Percentiles rank a stretch among this genome's conserved stretches.
Conservation (phyloP, 2,888 invertebrate species). For the Lepidochrysops patricia region DNA sequence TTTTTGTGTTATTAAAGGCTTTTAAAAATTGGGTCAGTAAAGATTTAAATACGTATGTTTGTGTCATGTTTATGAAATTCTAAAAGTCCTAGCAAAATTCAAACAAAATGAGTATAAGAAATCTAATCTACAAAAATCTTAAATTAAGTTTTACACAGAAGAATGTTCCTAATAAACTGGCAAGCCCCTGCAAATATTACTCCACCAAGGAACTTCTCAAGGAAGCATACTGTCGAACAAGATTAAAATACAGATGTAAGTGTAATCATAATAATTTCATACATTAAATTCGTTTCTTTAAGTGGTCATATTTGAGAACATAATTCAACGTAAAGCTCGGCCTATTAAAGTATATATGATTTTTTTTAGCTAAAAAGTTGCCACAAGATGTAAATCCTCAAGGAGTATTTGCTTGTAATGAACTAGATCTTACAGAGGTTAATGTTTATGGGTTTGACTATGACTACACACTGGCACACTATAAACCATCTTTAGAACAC, state of each 20-base stretch:
- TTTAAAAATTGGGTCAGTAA: not conserved
- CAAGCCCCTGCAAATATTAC: constrained; percentile 33
- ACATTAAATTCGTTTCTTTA: too few relatives aligned
- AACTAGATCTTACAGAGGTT: constrained; percentile 91
- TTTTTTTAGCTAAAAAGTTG: constrained; percentile 84
- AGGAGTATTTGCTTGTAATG: constrained; percentile 97
- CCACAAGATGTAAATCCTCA: constrained; percentile 89
- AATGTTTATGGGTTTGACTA: constrained; percentile 98
- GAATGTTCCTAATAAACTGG: constrained; percentile 29
- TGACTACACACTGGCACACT: constrained; percentile 97
- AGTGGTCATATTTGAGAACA: too few relatives aligned
- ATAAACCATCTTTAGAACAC: constrained; percentile 91
- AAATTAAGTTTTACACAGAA: constrained; percentile 35
- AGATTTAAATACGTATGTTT: not conserved
- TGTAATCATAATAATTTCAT: too few relatives aligned
- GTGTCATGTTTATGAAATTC: constrained; percentile 2
- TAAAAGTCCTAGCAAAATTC: not conserved
- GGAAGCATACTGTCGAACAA: constrained; percentile 78
- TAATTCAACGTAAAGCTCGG: constrained; percentile 16
- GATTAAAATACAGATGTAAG: constrained; percentile 83
- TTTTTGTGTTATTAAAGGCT: not conserved
- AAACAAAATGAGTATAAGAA: constrained; percentile 20
- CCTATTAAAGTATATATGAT: not conserved
- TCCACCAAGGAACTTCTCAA: constrained; percentile 63
- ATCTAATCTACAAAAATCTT: constrained; percentile 29